phyloP scores from a whole-genome alignment of 2,113 vertebrate species.

The Thamnaconus septentrionalis region DNA sequence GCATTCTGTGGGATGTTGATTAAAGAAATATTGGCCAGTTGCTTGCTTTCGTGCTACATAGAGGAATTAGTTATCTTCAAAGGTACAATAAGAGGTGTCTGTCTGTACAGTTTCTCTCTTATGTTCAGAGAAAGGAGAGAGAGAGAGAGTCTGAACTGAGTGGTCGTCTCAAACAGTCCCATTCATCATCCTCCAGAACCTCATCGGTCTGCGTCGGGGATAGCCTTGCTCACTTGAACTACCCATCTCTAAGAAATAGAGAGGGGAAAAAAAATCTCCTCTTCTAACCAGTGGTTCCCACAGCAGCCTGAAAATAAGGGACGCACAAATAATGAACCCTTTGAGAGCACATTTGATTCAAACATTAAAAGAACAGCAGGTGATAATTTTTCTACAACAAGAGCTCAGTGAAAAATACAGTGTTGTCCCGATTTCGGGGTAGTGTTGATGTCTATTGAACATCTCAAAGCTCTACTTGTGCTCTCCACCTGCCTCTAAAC shows the following conservation, averaged over 20 bases:
- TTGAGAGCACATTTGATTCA: not conserved
- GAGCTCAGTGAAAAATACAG: too few species aligned
- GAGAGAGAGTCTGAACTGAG: conserved; percentile 40
- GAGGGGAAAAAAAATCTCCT: conserved; percentile 4
- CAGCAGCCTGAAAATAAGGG: conserved; percentile 12
- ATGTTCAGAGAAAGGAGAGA: conserved; percentile 7
- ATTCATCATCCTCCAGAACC: conserved; percentile 64
- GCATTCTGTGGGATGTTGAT: too few species aligned
- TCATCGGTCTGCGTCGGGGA: conserved; percentile 54
- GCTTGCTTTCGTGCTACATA: conserved; percentile 3
- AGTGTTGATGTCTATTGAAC: too few species aligned
- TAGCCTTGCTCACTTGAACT: conserved; percentile 49
- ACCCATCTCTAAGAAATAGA: conserved; percentile 33
- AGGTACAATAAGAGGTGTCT: not conserved
- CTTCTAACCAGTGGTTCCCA: conserved; percentile 33
- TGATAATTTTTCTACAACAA: too few species aligned
- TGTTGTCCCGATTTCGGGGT: too few species aligned
- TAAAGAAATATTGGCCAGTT: too few species aligned
- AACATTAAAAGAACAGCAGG: not conserved
- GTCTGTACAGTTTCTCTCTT: conserved; percentile 9
- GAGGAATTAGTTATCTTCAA: too few species aligned
- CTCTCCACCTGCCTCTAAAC: too few species aligned
- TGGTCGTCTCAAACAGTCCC: conserved; percentile 53
- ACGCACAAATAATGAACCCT: not conserved
- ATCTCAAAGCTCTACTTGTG: too few species aligned